These are phyloP conservation scores for Drosophila planitibia DNA, from an alignment of 2,888 invertebrate genomes.

Conservation along the genomic window DNA sequence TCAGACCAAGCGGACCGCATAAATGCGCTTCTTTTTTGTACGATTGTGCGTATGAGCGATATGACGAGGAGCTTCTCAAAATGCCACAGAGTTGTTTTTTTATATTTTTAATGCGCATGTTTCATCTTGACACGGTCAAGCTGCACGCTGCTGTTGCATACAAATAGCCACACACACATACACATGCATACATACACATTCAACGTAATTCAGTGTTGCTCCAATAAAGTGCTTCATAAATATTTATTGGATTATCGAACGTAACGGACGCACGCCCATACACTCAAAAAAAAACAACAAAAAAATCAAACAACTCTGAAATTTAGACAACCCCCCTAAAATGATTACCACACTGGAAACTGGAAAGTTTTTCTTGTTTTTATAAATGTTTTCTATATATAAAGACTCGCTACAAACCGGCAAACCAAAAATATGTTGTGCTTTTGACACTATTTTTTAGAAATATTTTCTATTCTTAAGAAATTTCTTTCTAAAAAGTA, in stretches of 20 bases:
- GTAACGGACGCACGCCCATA: conserved; percentile 55
- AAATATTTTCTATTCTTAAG: background rate
- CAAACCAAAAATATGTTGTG: background rate
- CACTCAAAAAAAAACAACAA: conserved; percentile 16
- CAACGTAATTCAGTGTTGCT: conserved; percentile 82
- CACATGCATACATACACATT: conserved; percentile 39
- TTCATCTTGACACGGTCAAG: conserved; percentile 43
- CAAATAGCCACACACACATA: conserved; percentile 9
- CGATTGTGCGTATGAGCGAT: conserved; percentile 68
- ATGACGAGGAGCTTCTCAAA: conserved; percentile 40
- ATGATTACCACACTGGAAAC: background rate
- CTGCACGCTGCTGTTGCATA: conserved; percentile 46
- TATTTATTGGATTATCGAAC: conserved; percentile 81
- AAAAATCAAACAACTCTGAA: background rate
- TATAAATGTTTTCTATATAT: background rate
- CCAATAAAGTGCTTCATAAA: conserved; percentile 82
- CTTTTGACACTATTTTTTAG: background rate
- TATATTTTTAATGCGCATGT: conserved; percentile 22
- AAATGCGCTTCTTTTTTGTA: conserved; percentile 47
- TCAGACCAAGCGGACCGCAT: conserved; percentile 62
- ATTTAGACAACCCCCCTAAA: background rate
- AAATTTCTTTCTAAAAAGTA: background rate
- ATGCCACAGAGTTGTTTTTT: conserved; percentile 36
- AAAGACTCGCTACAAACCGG: background rate
- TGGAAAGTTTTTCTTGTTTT: background rate